Conservation (phyloP, 2,113 vertebrate genomes). For the Gorsachius goisagi region DNA sequence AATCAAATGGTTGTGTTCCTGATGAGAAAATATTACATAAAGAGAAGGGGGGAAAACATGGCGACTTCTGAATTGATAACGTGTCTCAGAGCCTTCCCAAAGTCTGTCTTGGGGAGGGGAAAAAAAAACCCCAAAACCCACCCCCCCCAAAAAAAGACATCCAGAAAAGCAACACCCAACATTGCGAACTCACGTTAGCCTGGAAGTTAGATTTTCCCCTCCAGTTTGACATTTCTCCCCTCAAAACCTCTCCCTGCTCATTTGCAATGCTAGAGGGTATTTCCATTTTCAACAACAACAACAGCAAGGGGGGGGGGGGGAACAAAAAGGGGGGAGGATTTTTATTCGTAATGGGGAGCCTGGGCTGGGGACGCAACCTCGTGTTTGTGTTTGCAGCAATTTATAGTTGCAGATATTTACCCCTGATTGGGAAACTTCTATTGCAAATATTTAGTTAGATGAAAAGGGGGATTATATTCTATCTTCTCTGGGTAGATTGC, state of each 20-base stretch:
- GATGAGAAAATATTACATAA: constrained; percentile 25
- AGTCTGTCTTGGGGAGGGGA: background rate
- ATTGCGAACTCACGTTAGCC: background rate
- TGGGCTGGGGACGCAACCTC: constrained; percentile 63
- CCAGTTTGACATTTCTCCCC: background rate
- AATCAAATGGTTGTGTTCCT: constrained; percentile 18
- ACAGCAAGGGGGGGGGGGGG: no score
- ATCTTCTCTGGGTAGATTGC: background rate
- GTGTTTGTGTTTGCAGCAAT: constrained; percentile 72
- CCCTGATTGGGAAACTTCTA: constrained; percentile 32
- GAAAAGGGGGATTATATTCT: background rate
- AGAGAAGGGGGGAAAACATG: constrained; percentile 21
- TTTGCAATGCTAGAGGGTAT: background rate
- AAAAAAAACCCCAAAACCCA: background rate
- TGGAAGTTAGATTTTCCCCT: background rate
- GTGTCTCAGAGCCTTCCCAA: constrained; percentile 1
- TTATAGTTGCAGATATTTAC: constrained; percentile 50
- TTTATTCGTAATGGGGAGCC: background rate
- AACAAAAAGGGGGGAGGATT: background rate
- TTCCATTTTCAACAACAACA: background rate
- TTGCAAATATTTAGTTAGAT: constrained; percentile 29
- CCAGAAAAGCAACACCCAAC: background rate
- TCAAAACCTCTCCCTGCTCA: background rate
- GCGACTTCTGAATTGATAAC: constrained; percentile 30
- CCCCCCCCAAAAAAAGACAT: background rate